Base-by-base conservation (phyloP, 2,888 invertebrate species). In the Monopis laevigella region DNA sequence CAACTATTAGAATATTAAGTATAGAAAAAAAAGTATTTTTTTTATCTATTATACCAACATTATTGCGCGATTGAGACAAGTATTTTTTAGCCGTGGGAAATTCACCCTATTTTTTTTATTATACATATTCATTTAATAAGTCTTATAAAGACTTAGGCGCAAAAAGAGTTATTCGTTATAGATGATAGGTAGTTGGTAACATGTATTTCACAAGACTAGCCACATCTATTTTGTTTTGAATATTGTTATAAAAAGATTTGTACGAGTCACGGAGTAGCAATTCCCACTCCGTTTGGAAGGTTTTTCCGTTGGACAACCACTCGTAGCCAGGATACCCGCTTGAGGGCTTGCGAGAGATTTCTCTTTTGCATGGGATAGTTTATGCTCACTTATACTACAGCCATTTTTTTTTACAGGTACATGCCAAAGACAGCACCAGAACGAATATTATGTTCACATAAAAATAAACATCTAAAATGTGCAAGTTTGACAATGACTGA, bases 201-300 rank as follows among this genome's bases (percentile, higher is more conserved):
- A n/a, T n/a, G n/a, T n/a, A n/a, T n/a, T n/a, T n/a, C n/a, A n/a
- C n/a, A n/a, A n/a, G n/a, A n/a, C n/a, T n/a, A n/a, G n/a, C n/a
- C n/a, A n/a, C 43, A 45, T 43, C 41, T 43, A 42, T 43, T 41
- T 45, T 45, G 43, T 35, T 45, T 45, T 43, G 45, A 45, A 45
- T 45, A 43, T 45, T 45, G 45, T 43, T 45, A 45, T 38, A 43
- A 32, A 43, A 43, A 45, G 41, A 45, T 43, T 42, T 45, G 43
- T 45, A 43, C 39, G 43, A 45, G 42, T 43, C 43, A 42, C 43
- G 45, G 42, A 43, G 45, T 35, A 43, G 43, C 43, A 43, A 43
- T 45, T 43, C 42, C 41, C 41, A 45, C 45, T 45, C 45, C 41
- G 14, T 43, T 43, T 43, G 45, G 40, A 45, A 45, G 42, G 24